These are phyloP conservation scores for Abrostola tripartita DNA, from an alignment of 2,888 invertebrate genomes.

Conservation along the genomic window DNA sequence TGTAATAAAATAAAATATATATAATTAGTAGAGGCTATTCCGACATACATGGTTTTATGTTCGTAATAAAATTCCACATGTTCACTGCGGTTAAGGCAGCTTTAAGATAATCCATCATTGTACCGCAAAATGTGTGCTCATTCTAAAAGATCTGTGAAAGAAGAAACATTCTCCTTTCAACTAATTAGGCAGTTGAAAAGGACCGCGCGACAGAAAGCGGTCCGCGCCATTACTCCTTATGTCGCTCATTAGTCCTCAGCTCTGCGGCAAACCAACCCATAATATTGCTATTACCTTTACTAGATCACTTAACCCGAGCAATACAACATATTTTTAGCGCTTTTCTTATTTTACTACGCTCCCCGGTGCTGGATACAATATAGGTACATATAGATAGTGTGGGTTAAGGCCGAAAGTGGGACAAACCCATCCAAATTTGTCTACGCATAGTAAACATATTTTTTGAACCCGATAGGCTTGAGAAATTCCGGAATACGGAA, in stretches of 20 bases:
- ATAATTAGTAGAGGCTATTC: too few relatives aligned
- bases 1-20: too few relatives aligned
- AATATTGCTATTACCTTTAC: conserved; percentile 50
- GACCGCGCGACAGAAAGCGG: conserved; percentile 66
- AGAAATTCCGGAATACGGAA: conserved; percentile 44
- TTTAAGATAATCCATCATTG: conserved; percentile 10
- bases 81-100: conserved; percentile 16
- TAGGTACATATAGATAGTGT: conserved; percentile 7
- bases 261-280: conserved; percentile 44
- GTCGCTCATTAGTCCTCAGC: conserved; percentile 44
- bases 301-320: conserved; percentile 33
- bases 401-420: conserved; percentile 37
- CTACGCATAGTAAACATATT: conserved; percentile 49
- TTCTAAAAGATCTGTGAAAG: conserved; percentile 43
- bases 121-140: conserved; percentile 18
- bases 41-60: neutral
- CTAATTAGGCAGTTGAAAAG: conserved; percentile 76
- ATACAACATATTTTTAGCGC: conserved; percentile 17
- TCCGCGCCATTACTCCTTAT: conserved; percentile 64
- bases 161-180: conserved; percentile 58
- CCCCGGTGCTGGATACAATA: neutral
- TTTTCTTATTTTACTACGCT: neutral
- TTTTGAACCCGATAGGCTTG: conserved; percentile 18
- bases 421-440: conserved; percentile 55
- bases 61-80: conserved; percentile 9